phyloP scores from a whole-genome alignment of 2,113 vertebrate genomes.

The Eonycteris spelaea region DNA sequence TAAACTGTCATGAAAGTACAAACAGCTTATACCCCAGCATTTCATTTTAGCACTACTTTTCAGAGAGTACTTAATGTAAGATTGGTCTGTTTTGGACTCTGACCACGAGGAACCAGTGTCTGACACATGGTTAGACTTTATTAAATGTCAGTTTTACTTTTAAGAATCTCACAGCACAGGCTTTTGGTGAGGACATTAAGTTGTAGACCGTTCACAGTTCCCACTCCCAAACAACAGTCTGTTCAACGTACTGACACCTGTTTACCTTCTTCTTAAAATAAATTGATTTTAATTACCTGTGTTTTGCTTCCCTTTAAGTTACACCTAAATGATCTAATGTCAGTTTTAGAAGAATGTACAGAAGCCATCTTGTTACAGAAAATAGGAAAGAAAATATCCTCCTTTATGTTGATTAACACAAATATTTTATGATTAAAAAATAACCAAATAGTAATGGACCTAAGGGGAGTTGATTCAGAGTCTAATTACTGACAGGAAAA shows the following conservation, averaged over 20 bases:
- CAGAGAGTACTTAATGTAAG: background rate
- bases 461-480: background rate
- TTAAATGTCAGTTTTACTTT: background rate
- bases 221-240: background rate
- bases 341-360: background rate
- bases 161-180: background rate
- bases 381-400: background rate
- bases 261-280: background rate
- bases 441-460: background rate
- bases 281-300: background rate
- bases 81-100: background rate
- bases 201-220: background rate
- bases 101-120: background rate
- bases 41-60: background rate
- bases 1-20: background rate
- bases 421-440: constrained; percentile 38
- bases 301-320: background rate
- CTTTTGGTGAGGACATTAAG: background rate
- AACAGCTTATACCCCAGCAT: background rate
- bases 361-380: background rate
- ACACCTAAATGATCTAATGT: background rate
- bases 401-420: background rate
- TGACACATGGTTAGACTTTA: background rate
- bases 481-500: constrained; percentile 29
- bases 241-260: background rate